Base-by-base conservation (phyloP, 2,113 vertebrate species). In the Pterocles gutturalis region DNA sequence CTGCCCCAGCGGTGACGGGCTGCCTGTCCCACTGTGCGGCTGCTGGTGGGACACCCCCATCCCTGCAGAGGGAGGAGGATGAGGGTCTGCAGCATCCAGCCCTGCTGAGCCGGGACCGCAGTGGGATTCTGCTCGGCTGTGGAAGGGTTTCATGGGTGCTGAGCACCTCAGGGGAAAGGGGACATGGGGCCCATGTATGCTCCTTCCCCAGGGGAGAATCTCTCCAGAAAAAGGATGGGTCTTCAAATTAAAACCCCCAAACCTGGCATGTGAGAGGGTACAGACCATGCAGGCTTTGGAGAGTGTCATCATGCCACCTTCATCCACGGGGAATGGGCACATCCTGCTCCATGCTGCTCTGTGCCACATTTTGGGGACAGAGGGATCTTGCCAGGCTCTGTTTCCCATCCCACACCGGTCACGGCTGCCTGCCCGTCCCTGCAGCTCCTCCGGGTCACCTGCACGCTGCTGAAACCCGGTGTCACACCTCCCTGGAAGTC, bases 371-470 rank as follows among this genome's bases (percentile, higher is more conserved):
- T 1, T 10, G 41, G 71, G 45, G 55, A 78, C 8, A 5, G 12
- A 65, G 22, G 48, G 60, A 58, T 48, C 22, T 55, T 25, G 13
- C 54, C 82, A 69, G n/a, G 54, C 60, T 29, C 80, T 49, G 49
- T 7, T 29, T 51, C 60, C 67, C 34, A 0, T 38, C 48, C 67
- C 53, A n/a, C 53, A 58, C 5, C 0, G 0, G 25, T 9, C 77
- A 21, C 33, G 34, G 67, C 24, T 0, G 2, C 25, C 5, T 1
- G 28, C 67, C 48, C 0, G 0, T 24, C 60, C 58, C 24, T 3
- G 3, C 69, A 64, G 82, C 85, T 49, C 48, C 90, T 34, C 60
- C 3, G 4, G 17, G 34, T 3, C 21, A 2, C 54, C 58, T 3
- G 31, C 53, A 28, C 1, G 0, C 81, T n/a, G 34, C 45, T 8